Evolutionary conservation across 2,113 vertebrate genomes (phyloP).

Genomic region (Ctenomys sociabilis): DNA sequence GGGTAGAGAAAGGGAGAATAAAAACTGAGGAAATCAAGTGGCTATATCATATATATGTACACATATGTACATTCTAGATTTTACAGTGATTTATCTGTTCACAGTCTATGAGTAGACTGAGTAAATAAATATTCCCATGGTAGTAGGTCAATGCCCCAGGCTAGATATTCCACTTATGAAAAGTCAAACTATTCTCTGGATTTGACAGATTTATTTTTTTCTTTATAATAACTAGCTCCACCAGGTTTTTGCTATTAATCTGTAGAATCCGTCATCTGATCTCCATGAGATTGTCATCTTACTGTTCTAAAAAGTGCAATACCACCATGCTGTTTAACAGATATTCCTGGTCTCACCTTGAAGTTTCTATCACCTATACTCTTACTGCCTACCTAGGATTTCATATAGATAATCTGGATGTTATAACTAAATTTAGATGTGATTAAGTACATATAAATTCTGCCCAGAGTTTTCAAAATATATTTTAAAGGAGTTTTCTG

Average conservation of each 20-base stretch:
- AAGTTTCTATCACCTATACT: background rate
- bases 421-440: background rate
- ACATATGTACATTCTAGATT: background rate
- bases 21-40: background rate
- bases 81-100: background rate
- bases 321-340: background rate
- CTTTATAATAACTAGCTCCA: background rate
- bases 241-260: background rate
- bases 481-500: background rate
- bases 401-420: background rate
- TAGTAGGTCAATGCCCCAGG: background rate
- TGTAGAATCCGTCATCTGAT: background rate
- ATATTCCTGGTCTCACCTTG: background rate
- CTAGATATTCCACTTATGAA: background rate
- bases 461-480: background rate
- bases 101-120: background rate
- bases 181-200: background rate
- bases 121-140: background rate
- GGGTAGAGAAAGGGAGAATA: background rate
- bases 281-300: background rate
- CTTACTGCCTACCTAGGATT: background rate
- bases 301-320: background rate
- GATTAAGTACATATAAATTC: slow-evolving; percentile 11
- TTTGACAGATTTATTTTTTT: background rate
- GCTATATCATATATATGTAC: background rate